Conservation (phyloP, 1,140 invertebrate species). For the Drosophila watanabei region DNA sequence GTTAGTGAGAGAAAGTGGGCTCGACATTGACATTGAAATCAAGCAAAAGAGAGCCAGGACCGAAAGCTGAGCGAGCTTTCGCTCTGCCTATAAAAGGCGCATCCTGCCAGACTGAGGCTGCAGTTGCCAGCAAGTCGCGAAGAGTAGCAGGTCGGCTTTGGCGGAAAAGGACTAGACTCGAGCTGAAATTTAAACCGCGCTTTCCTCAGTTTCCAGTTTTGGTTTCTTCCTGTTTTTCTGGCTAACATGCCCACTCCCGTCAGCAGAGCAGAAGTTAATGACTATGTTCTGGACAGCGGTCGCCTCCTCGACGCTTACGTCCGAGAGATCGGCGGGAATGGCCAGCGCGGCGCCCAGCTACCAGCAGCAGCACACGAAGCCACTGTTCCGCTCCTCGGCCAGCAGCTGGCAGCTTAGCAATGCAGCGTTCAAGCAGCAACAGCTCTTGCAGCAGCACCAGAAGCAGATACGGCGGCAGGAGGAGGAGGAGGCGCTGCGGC, state of each 20-base stretch:
- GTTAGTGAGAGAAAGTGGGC: not conserved
- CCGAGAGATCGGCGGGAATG: constrained; percentile 33
- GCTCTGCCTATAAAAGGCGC: constrained; percentile 31
- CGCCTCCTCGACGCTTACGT: constrained; percentile 52
- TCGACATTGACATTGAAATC: constrained; percentile 50
- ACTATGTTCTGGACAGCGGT: constrained; percentile 67
- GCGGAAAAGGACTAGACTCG: not conserved
- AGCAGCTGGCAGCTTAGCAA: constrained; percentile 62
- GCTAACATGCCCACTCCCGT: constrained; percentile 16
- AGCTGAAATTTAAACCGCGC: constrained; percentile 1
- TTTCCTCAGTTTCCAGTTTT: not conserved
- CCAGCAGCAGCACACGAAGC: constrained; percentile 56
- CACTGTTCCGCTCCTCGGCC: constrained; percentile 26
- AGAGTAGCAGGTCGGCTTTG: not conserved
- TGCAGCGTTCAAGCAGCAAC: constrained; percentile 55
- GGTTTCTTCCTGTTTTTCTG: not conserved
- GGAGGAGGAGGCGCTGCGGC: constrained; percentile 1
- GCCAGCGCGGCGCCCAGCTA: constrained; percentile 61
- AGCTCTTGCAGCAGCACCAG: constrained; percentile 33
- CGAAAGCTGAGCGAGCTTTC: constrained; percentile 33
- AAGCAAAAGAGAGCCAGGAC: not conserved
- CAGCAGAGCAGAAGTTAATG: not conserved
- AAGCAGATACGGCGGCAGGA: constrained; percentile 25
- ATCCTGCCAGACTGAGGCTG: constrained; percentile 14
- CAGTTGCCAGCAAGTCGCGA: constrained; percentile 32